Conservation (phyloP, 1,140 invertebrate genomes). For the Dufourea novaeangliae region DNA sequence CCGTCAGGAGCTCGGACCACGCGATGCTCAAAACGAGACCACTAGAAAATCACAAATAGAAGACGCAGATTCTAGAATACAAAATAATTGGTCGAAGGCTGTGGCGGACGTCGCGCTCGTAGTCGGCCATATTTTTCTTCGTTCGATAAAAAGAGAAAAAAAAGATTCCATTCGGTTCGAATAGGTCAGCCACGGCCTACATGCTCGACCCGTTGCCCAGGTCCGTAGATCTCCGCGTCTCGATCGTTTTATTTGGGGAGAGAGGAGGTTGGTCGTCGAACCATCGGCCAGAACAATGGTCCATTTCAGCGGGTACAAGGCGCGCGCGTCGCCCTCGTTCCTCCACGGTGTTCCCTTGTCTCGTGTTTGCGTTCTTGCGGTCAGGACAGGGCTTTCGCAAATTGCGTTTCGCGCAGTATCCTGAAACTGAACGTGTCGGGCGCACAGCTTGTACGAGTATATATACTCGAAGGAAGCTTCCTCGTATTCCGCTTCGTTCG, state of each 20-base stretch:
- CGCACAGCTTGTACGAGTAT: not conserved
- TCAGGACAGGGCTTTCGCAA: conserved; percentile 49
- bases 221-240: conserved; percentile 60
- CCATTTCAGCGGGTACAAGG: conserved; percentile 65
- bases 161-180: conserved; percentile 42
- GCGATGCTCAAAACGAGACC: not conserved
- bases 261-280: conserved; percentile 71
- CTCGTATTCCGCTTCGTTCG: not conserved
- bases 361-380: conserved; percentile 48
- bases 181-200: conserved; percentile 51
- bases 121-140: conserved; percentile 29
- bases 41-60: not conserved
- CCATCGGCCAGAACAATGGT: conserved; percentile 72
- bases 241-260: conserved; percentile 68
- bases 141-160: too few species aligned
- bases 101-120: conserved; percentile 5
- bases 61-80: not conserved
- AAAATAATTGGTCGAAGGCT: conserved; percentile 18
- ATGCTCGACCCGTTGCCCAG: conserved; percentile 49
- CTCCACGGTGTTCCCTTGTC: conserved; percentile 40
- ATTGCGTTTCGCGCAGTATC: conserved; percentile 39
- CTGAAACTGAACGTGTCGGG: not conserved
- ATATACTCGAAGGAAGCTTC: not conserved
- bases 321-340: conserved; percentile 44
- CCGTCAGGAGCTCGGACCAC: not conserved